Percentiles rank a stretch among this genome's conserved stretches.
Evolutionary conservation across 2,113 vertebrate genomes (phyloP).

Genomic region (Ibidorhyncha struthersii): DNA sequence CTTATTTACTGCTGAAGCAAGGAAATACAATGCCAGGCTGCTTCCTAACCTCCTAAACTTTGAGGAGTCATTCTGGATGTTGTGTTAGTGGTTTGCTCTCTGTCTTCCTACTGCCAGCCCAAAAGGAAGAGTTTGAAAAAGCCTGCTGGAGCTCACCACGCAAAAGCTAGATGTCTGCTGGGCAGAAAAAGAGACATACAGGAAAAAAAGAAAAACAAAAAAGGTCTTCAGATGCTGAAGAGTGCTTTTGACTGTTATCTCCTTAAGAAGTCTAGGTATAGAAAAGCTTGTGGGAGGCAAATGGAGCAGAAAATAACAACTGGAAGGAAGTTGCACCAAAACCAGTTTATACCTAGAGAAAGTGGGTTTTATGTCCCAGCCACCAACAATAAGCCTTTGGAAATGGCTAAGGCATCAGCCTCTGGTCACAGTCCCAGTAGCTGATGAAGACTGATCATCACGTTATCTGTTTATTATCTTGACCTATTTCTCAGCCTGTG

Average conservation of each 20-base stretch:
- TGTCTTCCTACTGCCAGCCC: not conserved
- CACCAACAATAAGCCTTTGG: not conserved
- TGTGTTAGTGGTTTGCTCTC: not conserved
- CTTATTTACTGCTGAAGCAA: not conserved
- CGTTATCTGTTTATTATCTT: not conserved
- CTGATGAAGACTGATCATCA: not conserved
- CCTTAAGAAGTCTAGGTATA: not conserved
- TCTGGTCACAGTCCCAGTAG: not conserved
- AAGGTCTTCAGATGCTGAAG: not conserved
- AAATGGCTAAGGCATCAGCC: not conserved
- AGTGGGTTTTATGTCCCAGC: not conserved
- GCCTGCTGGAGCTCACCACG: not conserved
- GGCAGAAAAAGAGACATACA: not conserved
- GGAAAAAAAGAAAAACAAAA: not conserved
- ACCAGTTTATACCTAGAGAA: not conserved
- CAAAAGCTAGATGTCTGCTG: not conserved
- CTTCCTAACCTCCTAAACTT: not conserved
- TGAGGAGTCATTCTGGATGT: not conserved
- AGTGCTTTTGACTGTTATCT: not conserved
- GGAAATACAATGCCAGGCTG: not conserved
- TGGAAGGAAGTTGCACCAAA: not conserved
- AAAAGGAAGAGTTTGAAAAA: not conserved
- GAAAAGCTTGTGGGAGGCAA: not conserved
- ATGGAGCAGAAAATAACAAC: not conserved
- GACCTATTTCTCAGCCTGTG: not conserved